These are phyloP conservation scores for Archaeoteleia sp. DNA, from an alignment of 2,888 invertebrate genomes.

Conservation along the genomic window DNA sequence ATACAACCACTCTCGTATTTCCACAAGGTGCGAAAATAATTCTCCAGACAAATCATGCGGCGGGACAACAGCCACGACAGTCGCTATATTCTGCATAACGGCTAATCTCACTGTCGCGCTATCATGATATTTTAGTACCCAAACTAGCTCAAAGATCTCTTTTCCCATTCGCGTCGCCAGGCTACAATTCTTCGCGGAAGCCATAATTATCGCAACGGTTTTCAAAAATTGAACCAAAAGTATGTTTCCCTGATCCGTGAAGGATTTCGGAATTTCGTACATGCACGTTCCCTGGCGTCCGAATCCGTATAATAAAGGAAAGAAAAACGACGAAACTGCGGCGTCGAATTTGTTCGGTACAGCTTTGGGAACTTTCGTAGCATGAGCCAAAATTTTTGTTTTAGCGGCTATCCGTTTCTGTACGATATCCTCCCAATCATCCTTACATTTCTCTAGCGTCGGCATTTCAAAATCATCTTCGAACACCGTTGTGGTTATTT, in stretches of 20 bases:
- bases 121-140: slow-evolving; percentile 81
- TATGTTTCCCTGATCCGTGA: slow-evolving; percentile 79
- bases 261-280: slow-evolving; percentile 77
- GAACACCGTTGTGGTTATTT: slow-evolving; percentile 59
- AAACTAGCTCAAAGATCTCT: slow-evolving; percentile 82
- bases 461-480: slow-evolving; percentile 60
- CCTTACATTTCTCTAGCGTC: slow-evolving; percentile 20
- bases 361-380: slow-evolving; percentile 73
- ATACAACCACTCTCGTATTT: slow-evolving; percentile 81
- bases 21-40: slow-evolving; percentile 79
- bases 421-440: slow-evolving; percentile 78
- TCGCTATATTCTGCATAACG: slow-evolving; percentile 81
- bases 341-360: slow-evolving; percentile 82
- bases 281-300: slow-evolving; percentile 78
- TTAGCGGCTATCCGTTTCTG: slow-evolving; percentile 83
- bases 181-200: slow-evolving; percentile 82
- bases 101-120: slow-evolving; percentile 82
- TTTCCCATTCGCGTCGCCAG: slow-evolving; percentile 80
- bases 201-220: slow-evolving; percentile 81
- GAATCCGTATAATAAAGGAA: slow-evolving; percentile 84
- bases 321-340: slow-evolving; percentile 89
- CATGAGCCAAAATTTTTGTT: slow-evolving; percentile 80
- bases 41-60: slow-evolving; percentile 77
- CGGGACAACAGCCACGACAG: slow-evolving; percentile 81
- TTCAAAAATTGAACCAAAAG: slow-evolving; percentile 82